A percentile compares a stretch with the other conserved stretches of the same genome.
Evolutionary conservation across 2,888 invertebrate genomes (phyloP).

Genomic region (Calameuta filiformis): DNA sequence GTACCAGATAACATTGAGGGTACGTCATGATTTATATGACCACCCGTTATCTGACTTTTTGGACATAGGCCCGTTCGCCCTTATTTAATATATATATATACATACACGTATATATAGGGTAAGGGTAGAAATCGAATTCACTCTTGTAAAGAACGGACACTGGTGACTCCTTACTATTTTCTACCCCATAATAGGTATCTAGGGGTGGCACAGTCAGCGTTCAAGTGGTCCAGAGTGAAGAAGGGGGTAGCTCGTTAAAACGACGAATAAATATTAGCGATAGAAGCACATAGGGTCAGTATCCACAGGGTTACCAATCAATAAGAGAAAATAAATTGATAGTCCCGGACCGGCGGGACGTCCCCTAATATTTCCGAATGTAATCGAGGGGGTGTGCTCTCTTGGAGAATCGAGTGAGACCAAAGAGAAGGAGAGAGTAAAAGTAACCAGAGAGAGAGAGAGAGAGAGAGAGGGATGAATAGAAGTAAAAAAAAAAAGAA

Average conservation of each 20-base stretch:
- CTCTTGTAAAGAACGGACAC: neutral
- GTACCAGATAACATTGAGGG: slow-evolving; percentile 62
- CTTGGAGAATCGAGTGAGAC: slow-evolving; percentile 30
- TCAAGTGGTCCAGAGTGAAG: neutral
- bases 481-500: slow-evolving; percentile 30
- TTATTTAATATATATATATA: neutral
- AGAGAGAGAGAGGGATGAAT: slow-evolving; percentile 33
- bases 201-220: neutral
- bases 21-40: slow-evolving; percentile 34
- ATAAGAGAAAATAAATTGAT: slow-evolving; percentile 63
- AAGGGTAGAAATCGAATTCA: neutral
- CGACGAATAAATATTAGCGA: neutral
- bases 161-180: neutral
- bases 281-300: slow-evolving; percentile 29
- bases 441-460: slow-evolving; percentile 20
- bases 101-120: neutral
- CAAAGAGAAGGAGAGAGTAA: slow-evolving; percentile 29
- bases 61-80: slow-evolving; percentile 17
- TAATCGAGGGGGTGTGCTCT: slow-evolving; percentile 64
- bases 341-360: slow-evolving; percentile 64
- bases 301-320: slow-evolving; percentile 27
- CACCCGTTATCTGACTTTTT: slow-evolving; percentile 47
- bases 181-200: neutral
- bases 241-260: slow-evolving; percentile 6
- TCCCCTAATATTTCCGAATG: slow-evolving; percentile 67